Percentiles rank a stretch among this genome's conserved stretches.
Evolutionary conservation across 2,888 invertebrate genomes (phyloP).

Genomic region (Syritta pipiens): DNA sequence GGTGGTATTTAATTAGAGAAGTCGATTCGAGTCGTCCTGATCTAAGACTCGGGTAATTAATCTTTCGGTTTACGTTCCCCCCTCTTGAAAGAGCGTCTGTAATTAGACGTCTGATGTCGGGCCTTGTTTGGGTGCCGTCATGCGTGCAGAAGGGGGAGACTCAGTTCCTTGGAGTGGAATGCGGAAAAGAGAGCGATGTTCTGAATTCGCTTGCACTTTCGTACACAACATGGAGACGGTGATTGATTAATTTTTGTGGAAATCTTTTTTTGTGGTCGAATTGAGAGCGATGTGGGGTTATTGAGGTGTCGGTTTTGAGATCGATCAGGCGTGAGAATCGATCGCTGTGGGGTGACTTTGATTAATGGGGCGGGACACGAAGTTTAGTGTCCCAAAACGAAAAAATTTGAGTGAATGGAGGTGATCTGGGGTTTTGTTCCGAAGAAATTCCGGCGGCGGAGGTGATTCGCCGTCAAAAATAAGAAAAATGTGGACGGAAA

Average conservation of each 20-base stretch:
- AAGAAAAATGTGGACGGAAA: no score
- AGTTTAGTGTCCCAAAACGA: no score
- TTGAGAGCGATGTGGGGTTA: constrained; percentile 8
- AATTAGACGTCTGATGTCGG: no score
- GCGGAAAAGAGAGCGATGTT: constrained; percentile 5
- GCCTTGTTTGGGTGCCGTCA: constrained; percentile 36
- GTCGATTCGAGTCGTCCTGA: constrained; percentile 22
- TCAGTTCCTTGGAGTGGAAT: no score
- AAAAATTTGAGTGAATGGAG: no score
- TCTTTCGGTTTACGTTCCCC: no score
- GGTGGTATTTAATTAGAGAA: constrained; percentile 56
- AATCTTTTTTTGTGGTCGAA: neutral
- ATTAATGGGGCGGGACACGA: constrained; percentile 54
- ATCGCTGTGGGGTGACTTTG: constrained; percentile 23
- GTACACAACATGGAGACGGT: no score
- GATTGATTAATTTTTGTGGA: constrained; percentile 36
- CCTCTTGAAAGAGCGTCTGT: no score
- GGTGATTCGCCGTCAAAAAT: no score
- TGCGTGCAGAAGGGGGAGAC: no score
- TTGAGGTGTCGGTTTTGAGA: constrained; percentile 50
- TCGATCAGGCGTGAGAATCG: constrained; percentile 46
- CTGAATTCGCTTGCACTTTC: constrained; percentile 9
- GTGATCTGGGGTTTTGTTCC: no score
- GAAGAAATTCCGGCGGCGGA: no score
- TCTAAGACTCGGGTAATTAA: constrained; percentile 63